These are phyloP conservation scores for Aplidium turbinatum DNA, from an alignment of 23 tunicate genomes.

Conservation along the genomic window DNA sequence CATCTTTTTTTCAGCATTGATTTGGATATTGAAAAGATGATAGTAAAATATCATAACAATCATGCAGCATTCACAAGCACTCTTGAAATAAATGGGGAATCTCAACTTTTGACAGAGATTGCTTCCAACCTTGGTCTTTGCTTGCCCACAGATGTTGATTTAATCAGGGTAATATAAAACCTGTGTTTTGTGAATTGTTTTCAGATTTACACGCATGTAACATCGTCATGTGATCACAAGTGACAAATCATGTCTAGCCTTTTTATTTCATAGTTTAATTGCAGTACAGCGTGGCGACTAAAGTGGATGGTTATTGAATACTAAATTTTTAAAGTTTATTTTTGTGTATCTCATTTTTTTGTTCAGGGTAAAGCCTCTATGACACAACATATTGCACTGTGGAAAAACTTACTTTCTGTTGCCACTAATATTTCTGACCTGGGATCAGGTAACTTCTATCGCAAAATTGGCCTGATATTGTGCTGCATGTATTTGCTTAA, in stretches of 20 bases:
- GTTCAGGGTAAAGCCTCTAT: constrained; percentile 27
- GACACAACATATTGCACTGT: constrained; percentile 11
- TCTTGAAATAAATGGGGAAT: constrained; percentile 16
- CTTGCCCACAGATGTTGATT: constrained; percentile 19
- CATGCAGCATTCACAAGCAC: background rate
- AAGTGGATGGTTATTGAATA: too few species aligned
- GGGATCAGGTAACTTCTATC: too few species aligned
- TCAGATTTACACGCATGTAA: too few species aligned
- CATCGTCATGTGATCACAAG: too few species aligned
- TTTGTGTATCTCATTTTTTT: background rate
- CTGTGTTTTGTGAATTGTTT: too few species aligned
- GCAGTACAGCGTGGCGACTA: too few species aligned
- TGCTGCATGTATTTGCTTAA: too few species aligned
- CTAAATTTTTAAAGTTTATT: too few species aligned
- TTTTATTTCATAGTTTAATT: too few species aligned
- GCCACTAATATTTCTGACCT: constrained; percentile 3
- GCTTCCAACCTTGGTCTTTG: constrained; percentile 24
- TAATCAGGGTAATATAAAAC: constrained; percentile 25
- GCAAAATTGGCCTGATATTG: too few species aligned
- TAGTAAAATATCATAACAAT: constrained; percentile 4
- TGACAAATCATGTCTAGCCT: too few species aligned
- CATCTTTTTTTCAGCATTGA: constrained; percentile 20
- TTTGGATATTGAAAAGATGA: constrained; percentile 8
- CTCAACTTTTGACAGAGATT: constrained; percentile 18
- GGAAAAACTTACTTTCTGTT: constrained; percentile 24